These are phyloP conservation scores for Proales similis DNA, from an alignment of 1,140 invertebrate species.

Conservation along the genomic window DNA sequence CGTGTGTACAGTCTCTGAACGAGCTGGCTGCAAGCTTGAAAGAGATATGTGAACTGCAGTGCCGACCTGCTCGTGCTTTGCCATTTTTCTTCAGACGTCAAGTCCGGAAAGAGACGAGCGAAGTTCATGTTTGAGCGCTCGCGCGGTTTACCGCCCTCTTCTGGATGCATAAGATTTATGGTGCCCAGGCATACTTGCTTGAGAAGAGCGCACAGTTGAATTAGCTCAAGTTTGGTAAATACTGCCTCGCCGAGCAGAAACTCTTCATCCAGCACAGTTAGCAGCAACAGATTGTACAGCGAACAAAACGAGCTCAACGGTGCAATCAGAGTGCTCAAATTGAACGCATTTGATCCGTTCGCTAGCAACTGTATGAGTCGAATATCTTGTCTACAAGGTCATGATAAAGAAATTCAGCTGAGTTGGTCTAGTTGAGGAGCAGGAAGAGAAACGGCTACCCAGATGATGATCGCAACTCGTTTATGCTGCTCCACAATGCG, in stretches of 20 bases:
- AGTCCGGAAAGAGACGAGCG: no score
- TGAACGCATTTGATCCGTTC: neutral
- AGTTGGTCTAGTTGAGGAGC: neutral
- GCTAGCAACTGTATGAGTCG: constrained; percentile 3
- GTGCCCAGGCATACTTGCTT: constrained; percentile 24
- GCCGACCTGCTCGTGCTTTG: neutral
- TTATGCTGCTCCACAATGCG: constrained; percentile 7
- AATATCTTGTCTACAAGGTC: neutral
- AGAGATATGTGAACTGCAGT: constrained; percentile 17
- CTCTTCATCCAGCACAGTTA: constrained; percentile 26
- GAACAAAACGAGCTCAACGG: constrained; percentile 26
- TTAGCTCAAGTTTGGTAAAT: constrained; percentile 19
- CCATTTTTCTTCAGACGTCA: neutral
- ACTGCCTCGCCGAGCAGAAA: constrained; percentile 20
- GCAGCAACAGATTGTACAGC: constrained; percentile 29
- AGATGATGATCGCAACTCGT: neutral
- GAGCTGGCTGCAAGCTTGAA: constrained; percentile 6
- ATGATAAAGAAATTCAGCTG: neutral
- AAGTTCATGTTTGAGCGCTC: neutral
- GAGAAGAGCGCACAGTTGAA: neutral
- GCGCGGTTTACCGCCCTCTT: neutral
- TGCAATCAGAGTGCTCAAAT: constrained; percentile 19
- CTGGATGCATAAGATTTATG: constrained; percentile 32
- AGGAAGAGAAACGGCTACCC: constrained; percentile 1
- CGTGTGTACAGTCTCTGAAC: constrained; percentile 21